A percentile compares a stretch with the other conserved stretches of the same genome.
Evolutionary conservation across 2,113 vertebrate species (phyloP).

Genomic region (Herpailurus yagouaroundi): DNA sequence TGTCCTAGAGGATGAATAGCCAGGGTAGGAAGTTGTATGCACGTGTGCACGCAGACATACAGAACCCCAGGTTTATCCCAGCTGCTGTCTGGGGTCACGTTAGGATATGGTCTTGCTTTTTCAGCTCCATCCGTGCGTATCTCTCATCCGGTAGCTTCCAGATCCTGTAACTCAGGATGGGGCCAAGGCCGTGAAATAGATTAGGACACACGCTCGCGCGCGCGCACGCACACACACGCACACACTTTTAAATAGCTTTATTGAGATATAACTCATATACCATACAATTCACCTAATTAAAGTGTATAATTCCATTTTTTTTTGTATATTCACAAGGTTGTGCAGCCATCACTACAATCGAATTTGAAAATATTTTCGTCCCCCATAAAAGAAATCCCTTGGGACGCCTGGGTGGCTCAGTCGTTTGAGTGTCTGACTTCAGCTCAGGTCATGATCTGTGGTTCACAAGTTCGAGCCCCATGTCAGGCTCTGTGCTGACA

Average conservation of each 20-base stretch:
- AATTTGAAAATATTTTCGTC: conserved; percentile 23
- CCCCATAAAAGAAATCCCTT: neutral
- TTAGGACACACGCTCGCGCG: neutral
- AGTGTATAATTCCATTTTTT: neutral
- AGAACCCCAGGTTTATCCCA: neutral
- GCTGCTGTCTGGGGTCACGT: neutral
- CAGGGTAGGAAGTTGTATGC: neutral
- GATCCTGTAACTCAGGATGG: neutral
- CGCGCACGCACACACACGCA: too few species aligned
- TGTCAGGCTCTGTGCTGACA: too few species aligned
- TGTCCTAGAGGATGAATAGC: neutral
- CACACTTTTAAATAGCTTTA: too few species aligned
- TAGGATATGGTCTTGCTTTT: neutral
- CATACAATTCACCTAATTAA: neutral
- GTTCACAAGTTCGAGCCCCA: too few species aligned
- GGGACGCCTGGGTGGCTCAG: too few species aligned
- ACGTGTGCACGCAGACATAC: fast-evolving
- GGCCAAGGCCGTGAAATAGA: neutral
- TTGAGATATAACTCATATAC: neutral
- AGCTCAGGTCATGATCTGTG: too few species aligned
- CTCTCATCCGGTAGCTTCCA: neutral
- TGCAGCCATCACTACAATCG: neutral
- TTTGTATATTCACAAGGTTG: neutral
- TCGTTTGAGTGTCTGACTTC: too few species aligned
- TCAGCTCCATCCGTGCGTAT: neutral